Percentiles rank a stretch among this genome's conserved stretches.
These are phyloP conservation scores for Sarotherodon lohbergeri DNA, from an alignment of 2,113 vertebrate genomes.

Conservation along the genomic window DNA sequence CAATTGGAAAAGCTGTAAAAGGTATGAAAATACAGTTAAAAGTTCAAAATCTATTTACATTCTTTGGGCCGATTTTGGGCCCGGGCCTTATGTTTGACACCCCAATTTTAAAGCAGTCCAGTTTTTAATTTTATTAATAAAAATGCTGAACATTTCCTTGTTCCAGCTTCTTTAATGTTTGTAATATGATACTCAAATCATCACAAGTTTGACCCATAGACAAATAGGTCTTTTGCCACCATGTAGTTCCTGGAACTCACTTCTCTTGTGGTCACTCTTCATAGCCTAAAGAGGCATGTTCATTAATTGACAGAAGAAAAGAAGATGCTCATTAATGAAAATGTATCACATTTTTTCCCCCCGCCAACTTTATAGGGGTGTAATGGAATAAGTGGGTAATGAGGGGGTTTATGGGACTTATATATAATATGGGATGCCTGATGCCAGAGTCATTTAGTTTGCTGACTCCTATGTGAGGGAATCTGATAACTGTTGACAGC, in stretches of 20 bases:
- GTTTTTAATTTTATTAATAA: not conserved
- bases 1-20: not conserved
- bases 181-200: not conserved
- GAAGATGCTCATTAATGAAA: not conserved
- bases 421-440: not conserved
- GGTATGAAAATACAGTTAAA: not conserved
- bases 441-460: conserved; percentile 3
- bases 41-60: not conserved
- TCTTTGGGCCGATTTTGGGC: not conserved
- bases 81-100: not conserved
- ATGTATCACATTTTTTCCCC: not conserved
- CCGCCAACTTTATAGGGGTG: not conserved
- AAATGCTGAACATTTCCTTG: not conserved
- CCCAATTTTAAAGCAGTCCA: not conserved
- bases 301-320: not conserved
- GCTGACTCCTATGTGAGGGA: conserved; percentile 26
- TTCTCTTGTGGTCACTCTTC: not conserved
- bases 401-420: conserved; percentile 9
- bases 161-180: not conserved
- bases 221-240: not conserved
- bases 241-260: not conserved
- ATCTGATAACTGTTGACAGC: conserved; percentile 49
- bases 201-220: not conserved
- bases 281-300: not conserved
- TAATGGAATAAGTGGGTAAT: conserved; percentile 20